Percentiles rank a stretch among this genome's conserved stretches.
Conservation (phyloP, 1,140 invertebrate genomes). For the Chironomus striatipennis region DNA sequence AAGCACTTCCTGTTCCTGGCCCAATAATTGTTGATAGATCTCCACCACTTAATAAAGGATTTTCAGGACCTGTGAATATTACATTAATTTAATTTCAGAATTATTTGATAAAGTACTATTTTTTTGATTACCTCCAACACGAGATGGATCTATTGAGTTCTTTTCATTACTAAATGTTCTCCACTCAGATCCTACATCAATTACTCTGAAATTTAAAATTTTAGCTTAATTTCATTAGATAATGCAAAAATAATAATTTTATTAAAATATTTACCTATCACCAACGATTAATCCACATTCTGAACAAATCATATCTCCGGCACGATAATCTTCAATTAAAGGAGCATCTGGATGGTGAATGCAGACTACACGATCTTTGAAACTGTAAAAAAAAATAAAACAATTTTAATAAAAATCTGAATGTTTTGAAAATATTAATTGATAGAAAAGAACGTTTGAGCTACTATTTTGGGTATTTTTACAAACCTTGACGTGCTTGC, state of each 20-base stretch:
- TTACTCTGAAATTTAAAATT: conserved; percentile 72
- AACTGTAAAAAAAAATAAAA: background rate
- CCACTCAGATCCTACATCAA: conserved; percentile 99
- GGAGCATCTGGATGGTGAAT: conserved; percentile 55
- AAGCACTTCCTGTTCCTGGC: conserved; percentile 75
- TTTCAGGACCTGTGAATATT: conserved; percentile 58
- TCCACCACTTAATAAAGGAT: conserved; percentile 88
- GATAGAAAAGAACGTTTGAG: no score
- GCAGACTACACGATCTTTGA: background rate
- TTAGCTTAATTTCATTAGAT: background rate
- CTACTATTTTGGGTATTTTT: no score
- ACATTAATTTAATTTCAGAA: no score
- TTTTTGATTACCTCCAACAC: conserved; percentile 69
- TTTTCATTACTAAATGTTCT: conserved; percentile 99
- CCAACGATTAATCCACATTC: conserved; percentile 98
- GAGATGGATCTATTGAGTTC: conserved; percentile 90
- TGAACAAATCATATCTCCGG: conserved; percentile 97
- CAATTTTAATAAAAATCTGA: background rate
- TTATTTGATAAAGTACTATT: no score
- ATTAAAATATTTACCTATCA: conserved; percentile 66
- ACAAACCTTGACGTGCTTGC: background rate
- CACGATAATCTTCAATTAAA: conserved; percentile 95
- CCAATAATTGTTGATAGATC: conserved; percentile 98
- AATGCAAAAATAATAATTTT: background rate
- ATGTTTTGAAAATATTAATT: background rate